These are phyloP conservation scores for Drosophila aff. DNA, from an alignment of 1,140 invertebrate genomes.

Conservation along the genomic window DNA sequence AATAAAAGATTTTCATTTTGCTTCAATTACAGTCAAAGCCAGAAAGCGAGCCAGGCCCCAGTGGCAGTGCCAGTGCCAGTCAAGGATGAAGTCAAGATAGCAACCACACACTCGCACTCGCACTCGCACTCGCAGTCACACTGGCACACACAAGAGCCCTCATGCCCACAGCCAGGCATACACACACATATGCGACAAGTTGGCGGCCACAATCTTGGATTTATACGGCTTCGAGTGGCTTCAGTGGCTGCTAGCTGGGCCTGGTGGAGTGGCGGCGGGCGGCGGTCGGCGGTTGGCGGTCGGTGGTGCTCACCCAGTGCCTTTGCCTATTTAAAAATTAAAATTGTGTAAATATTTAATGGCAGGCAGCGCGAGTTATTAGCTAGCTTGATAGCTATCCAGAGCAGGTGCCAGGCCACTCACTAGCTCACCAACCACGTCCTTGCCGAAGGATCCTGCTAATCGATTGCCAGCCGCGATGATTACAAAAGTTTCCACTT, in stretches of 20 bases:
- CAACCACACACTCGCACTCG: constrained; percentile 44
- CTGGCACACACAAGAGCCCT: constrained; percentile 16
- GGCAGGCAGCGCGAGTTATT: constrained; percentile 65
- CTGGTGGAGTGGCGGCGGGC: background rate
- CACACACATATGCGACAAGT: constrained; percentile 71
- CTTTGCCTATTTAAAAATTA: constrained; percentile 79
- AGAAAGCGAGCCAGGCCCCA: constrained; percentile 37
- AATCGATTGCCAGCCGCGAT: constrained; percentile 62
- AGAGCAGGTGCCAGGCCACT: constrained; percentile 11
- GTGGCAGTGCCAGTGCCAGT: constrained; percentile 46
- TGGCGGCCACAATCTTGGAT: constrained; percentile 81
- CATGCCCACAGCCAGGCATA: constrained; percentile 1
- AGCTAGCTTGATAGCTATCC: constrained; percentile 48
- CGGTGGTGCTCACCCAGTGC: constrained; percentile 5
- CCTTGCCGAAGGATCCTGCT: constrained; percentile 33
- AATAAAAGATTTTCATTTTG: constrained; percentile 85
- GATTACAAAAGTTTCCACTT: constrained; percentile 76
- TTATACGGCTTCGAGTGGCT: constrained; percentile 79
- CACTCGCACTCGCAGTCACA: constrained; percentile 16
- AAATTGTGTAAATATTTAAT: constrained; percentile 77
- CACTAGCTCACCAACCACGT: background rate
- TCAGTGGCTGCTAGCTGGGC: constrained; percentile 22
- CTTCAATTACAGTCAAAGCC: constrained; percentile 84
- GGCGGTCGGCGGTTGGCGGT: background rate
- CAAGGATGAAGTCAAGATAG: constrained; percentile 78